A percentile compares a stretch with the other conserved stretches of the same genome.
Conservation (phyloP, 2,113 vertebrate genomes). For the Pomatostomus ruficeps region DNA sequence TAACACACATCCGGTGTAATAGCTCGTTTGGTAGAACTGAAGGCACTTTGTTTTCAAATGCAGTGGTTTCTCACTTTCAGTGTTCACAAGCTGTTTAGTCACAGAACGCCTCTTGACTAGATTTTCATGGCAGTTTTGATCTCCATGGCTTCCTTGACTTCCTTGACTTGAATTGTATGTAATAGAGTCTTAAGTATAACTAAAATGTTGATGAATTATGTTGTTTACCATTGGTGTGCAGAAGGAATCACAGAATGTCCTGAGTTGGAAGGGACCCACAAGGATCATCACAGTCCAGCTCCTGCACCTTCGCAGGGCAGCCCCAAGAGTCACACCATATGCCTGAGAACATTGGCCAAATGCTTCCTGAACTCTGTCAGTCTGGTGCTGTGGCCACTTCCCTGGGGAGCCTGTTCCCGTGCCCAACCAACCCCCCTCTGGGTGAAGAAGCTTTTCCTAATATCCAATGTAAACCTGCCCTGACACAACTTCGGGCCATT, state of each 20-base stretch:
- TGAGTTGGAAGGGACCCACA: not conserved
- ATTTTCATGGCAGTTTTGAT: not conserved
- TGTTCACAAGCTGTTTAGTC: not conserved
- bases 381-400: not conserved
- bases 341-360: not conserved
- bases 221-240: not conserved
- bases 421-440: accelerated
- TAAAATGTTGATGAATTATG: not conserved
- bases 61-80: not conserved
- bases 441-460: not conserved
- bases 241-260: not conserved
- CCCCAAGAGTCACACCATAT: too few relatives aligned
- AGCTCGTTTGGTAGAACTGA: not conserved
- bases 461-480: not conserved
- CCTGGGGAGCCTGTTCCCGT: not conserved
- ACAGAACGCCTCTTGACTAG: not conserved
- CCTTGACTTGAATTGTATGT: not conserved
- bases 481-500: not conserved
- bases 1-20: not conserved
- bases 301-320: not conserved
- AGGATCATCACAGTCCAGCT: not conserved
- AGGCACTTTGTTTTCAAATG: not conserved
- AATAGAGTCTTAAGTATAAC: not conserved
- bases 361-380: not conserved
- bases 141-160: not conserved